Base-by-base conservation (phyloP, 2,113 vertebrate genomes). In the Macrotus californicus region DNA sequence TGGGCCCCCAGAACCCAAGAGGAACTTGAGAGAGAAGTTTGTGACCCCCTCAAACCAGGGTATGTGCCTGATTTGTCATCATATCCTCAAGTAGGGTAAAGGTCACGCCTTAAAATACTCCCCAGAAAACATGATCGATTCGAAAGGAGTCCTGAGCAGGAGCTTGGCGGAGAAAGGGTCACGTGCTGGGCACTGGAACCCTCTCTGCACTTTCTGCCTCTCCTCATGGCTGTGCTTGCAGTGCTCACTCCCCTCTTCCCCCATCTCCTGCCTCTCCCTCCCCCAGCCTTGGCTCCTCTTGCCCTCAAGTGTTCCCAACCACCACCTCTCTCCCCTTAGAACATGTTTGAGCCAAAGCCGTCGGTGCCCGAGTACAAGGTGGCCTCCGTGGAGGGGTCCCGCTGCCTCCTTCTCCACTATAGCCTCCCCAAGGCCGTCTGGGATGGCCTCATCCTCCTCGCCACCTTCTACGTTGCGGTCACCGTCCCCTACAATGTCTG, bases 401-500 rank as follows among this genome's bases (percentile, higher is more conserved):
- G 98, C 89, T 99, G 99, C 98, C 99, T 99, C 98, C 98, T 99
- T 96, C 99, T 99, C 48, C 99, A 99, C 98, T 99, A 99, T 98
- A 99, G 99, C 97, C 86, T 99, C 98, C 99, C 98, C 98, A 99
- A 99, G 97, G 99, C 99, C 0, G 82, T 99, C 95, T 99, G 99
- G 99, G 99, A 99, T 89, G 99, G 99, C 99, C 97, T 99, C 21
- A 99, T 99, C 97, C 99, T 99, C 31, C 96, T 99, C 75, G 99
- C 99, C 69, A 99, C 99, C 82, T 99, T 99, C 98, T 99, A 99
- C 0, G 99, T 99, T 8, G 99, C 99, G 0, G 97, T 99, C 96
- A 99, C 99, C 0, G 99, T 99, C 83, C 99, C 99, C 66, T 99
- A 99, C 97, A 99, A 99, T 0, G 99, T 99, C 95, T 99, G 99